Evolutionary conservation across 2,113 vertebrate species (phyloP).

Genomic region (Porphyrio hochstetteri): DNA sequence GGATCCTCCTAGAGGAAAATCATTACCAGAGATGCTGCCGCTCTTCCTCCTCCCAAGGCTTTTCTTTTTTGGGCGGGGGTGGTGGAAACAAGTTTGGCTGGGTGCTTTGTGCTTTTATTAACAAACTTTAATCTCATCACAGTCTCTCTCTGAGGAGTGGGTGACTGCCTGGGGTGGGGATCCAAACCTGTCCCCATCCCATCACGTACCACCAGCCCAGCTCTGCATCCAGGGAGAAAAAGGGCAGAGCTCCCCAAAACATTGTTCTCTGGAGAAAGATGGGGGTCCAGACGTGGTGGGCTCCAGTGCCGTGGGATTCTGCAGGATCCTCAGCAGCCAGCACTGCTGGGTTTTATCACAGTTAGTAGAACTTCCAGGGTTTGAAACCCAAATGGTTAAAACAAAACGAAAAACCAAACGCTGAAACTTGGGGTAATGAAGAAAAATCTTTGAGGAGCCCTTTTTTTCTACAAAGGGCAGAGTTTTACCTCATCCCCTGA

Average conservation of each 20-base stretch:
- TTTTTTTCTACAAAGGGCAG: neutral
- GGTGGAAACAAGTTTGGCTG: neutral
- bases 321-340: too few species aligned
- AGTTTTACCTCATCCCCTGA: neutral
- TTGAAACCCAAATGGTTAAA: neutral
- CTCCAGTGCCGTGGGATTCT: neutral
- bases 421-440: neutral
- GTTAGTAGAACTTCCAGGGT: neutral
- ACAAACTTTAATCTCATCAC: too few species aligned
- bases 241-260: too few species aligned
- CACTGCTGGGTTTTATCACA: neutral
- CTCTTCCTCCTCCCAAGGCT: neutral
- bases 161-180: neutral
- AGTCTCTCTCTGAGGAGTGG: neutral
- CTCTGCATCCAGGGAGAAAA: neutral
- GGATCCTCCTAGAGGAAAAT: neutral
- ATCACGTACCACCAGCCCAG: neutral
- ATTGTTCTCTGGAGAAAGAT: neutral
- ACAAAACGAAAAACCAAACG: neutral
- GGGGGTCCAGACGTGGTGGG: too few species aligned
- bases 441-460: neutral
- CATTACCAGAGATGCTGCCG: neutral
- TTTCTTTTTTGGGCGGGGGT: too few species aligned
- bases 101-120: neutral
- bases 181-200: neutral